Evolutionary conservation across 2,113 vertebrate species (phyloP), one percentile per base, ranked within the genome.

Genomic region (Hirundichthys speculiger): DNA sequence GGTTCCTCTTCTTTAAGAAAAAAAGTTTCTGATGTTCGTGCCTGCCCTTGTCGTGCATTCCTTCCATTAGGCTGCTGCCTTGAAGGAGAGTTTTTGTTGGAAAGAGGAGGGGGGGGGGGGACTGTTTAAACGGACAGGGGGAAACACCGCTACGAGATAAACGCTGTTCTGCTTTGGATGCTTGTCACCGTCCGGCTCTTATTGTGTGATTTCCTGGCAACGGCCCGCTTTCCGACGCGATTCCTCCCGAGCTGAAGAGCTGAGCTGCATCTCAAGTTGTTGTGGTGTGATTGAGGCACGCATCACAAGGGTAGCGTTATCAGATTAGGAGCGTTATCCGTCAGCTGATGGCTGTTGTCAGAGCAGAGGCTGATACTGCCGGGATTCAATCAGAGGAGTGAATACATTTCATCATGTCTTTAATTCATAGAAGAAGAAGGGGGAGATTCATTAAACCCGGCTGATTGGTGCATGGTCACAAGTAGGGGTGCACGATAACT

Each of bases 291-390:
- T 64, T 22, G 10, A 48, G 42, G 38, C 21, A 57, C 1, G 40
- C 42, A 51, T 69, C 73, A 67, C 60, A 63, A 57, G 57, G 50
- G 22, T n/a, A 25, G 21, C 12, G 55, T 54, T 80, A 75, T 82
- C 74, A 73, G 73, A 82, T 75, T 60, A 64, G 67, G 18, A 39
- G 39, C 39, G n/a, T 73, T 61, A 69, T 61, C 73, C 50, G 54
- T 80, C 82, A 75, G 79, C 67, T 84, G 86, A 83, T 60, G 57
- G 45, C 16, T 50, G 58, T 79, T 84, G 59, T 75, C 62, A 73
- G 52, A 69, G 43, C 71, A 54, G 54, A 1, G 27, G 21, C n/a
- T 75, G 72, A 74, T 68, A 48, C 8, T 1, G 22, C 13, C n/a
- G 16, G 34, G 77, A 76, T 80, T 77, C 39, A 74, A 70, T 77